phyloP scores from a whole-genome alignment of 1,140 invertebrate genomes.

The Sycobia sp. region DNA sequence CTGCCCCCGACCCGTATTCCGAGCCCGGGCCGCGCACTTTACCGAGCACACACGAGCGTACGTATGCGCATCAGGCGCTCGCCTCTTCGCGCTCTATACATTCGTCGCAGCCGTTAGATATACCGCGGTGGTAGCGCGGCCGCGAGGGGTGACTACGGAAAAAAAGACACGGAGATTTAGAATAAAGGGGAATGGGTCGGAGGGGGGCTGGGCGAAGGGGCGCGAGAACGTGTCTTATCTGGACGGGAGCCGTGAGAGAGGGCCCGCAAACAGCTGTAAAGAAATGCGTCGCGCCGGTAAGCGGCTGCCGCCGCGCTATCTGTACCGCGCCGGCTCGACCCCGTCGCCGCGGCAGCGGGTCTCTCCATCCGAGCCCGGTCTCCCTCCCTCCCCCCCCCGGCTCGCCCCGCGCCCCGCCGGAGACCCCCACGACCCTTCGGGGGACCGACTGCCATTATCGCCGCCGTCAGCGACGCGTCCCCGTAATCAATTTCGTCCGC shows the following conservation, averaged over 20 bases:
- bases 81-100: too few species aligned
- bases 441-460: slow-evolving; percentile 38
- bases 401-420: slow-evolving; percentile 38
- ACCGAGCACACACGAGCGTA: not conserved
- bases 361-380: too few species aligned
- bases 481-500: slow-evolving; percentile 46
- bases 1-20: too few species aligned
- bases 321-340: slow-evolving; percentile 26
- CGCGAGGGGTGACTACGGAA: too few species aligned
- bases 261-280: slow-evolving; percentile 53
- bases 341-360: slow-evolving; percentile 29
- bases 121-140: too few species aligned
- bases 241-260: slow-evolving; percentile 19
- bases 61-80: too few species aligned
- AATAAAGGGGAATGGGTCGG: not conserved
- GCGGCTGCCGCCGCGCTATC: slow-evolving; percentile 49
- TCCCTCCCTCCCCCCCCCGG: too few species aligned
- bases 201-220: too few species aligned
- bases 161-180: slow-evolving; percentile 5
- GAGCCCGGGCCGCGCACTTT: too few species aligned
- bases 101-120: too few species aligned
- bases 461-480: slow-evolving; percentile 2
- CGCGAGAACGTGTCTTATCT: slow-evolving; percentile 49
- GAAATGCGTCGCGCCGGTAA: slow-evolving; percentile 40
- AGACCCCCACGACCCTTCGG: too few species aligned